These are phyloP conservation scores for Nowickia ferox DNA, from an alignment of 2,888 invertebrate species.

Conservation along the genomic window DNA sequence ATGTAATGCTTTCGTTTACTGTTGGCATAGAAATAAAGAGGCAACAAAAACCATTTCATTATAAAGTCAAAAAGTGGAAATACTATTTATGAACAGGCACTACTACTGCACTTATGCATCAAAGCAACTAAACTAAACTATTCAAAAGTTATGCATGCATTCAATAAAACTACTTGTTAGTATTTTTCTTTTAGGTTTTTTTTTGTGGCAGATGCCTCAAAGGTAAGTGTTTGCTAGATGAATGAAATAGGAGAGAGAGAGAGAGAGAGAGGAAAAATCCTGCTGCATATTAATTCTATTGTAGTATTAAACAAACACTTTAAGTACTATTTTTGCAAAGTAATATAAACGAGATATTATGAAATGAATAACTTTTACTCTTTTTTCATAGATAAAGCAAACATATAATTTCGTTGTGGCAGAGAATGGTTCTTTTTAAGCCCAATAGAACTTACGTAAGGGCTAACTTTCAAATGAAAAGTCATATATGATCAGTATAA, in stretches of 20 bases:
- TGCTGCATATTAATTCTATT: background rate
- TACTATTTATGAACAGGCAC: constrained; percentile 5
- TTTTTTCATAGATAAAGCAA: background rate
- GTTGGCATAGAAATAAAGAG: background rate
- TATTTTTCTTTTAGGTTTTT: constrained; percentile 14
- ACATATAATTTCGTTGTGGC: too few relatives aligned
- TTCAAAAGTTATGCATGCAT: constrained; percentile 44
- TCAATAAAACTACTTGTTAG: constrained; percentile 5
- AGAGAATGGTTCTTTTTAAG: too few relatives aligned
- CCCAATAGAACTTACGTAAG: too few relatives aligned
- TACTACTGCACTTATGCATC: constrained; percentile 2
- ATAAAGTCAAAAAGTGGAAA: constrained; percentile 32
- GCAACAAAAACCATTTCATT: constrained; percentile 16
- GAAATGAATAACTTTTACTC: background rate
- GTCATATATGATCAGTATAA: too few relatives aligned
- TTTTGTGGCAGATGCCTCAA: constrained; percentile 14
- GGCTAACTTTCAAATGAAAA: too few relatives aligned
- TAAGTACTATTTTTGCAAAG: background rate
- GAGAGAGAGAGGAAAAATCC: too few relatives aligned
- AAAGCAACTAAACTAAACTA: constrained; percentile 31
- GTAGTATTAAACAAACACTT: background rate
- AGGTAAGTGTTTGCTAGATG: constrained; percentile 37
- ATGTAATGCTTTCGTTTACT: background rate
- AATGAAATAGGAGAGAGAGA: constrained; percentile 18
- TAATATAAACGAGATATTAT: background rate